Evolutionary conservation across 1,140 invertebrate species (phyloP), one percentile per base, ranked within the genome.

Genomic region (Cephus cinctus): DNA sequence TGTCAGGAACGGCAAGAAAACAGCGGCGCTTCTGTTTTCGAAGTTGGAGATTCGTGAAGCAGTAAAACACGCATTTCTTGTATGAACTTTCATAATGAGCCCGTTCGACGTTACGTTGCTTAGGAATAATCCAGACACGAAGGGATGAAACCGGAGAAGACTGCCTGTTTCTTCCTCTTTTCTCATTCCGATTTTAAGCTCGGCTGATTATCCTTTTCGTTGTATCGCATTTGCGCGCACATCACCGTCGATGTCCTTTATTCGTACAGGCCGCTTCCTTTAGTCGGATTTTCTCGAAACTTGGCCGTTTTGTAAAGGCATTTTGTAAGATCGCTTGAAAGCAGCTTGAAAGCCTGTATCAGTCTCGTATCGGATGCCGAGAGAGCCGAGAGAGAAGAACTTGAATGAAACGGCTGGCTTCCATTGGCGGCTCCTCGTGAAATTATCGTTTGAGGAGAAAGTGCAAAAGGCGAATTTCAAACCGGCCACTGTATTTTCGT

Each of bases 31-130:
- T n/a, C n/a, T n/a, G n/a, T n/a, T n/a, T n/a, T n/a, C n/a, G n/a
- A n/a, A n/a, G n/a, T n/a, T n/a, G n/a, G n/a, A n/a, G n/a, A n/a
- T n/a, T n/a, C n/a, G n/a, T n/a, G n/a, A n/a, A n/a, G n/a, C n/a
- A n/a, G n/a, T n/a, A n/a, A n/a, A n/a, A n/a, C n/a, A n/a, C n/a
- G n/a, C n/a, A n/a, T n/a, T n/a, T n/a, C n/a, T 50, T 42, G 57
- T 62, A 72, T 70, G 66, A 73, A 67, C 63, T 69, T 73, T 71
- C 59, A 65, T 73, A 73, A 71, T 70, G 67, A 71, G 65, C 54
- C 50, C 52, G 54, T 48, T 61, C 63, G 54, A 61, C 63, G 67
- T 63, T 67, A 61, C 60, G 61, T 62, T 58, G 60, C 58, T 71
- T 73, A 69, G 70, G 65, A 43, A 50, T 55, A 41, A 57, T 70